phyloP scores from a whole-genome alignment of 64 coral and sea anemone species.

The Exaiptasia diaphana region DNA sequence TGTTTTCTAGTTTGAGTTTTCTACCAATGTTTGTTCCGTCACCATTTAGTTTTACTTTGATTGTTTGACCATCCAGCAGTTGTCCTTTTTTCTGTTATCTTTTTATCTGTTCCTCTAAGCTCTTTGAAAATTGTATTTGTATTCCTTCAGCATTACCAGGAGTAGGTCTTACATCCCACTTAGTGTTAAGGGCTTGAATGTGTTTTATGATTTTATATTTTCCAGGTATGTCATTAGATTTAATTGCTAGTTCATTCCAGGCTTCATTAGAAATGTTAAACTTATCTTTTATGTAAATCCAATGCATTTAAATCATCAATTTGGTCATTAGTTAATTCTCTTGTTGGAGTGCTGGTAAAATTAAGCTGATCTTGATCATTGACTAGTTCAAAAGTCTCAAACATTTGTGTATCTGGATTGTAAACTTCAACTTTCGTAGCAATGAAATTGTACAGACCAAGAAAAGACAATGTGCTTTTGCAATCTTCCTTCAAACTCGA shows the following conservation, averaged over 20 bases:
- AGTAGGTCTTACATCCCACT: slow-evolving; percentile 37
- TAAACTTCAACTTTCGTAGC: slow-evolving; percentile 40
- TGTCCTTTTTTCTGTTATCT: background rate
- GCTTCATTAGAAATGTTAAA: slow-evolving; percentile 57
- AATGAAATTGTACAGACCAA: slow-evolving; percentile 44
- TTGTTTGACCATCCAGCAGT: background rate
- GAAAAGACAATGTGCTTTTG: slow-evolving; percentile 19
- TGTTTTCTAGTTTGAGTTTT: slow-evolving; percentile 33
- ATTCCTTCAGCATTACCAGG: slow-evolving; percentile 54
- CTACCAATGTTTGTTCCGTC: slow-evolving; percentile 54
- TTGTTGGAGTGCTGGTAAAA: background rate
- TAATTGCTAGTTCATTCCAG: slow-evolving; percentile 55
- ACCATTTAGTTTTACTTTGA: slow-evolving; percentile 22
- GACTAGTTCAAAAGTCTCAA: slow-evolving; percentile 28
- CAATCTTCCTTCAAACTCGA: slow-evolving; percentile 24
- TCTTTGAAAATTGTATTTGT: slow-evolving; percentile 36
- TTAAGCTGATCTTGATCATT: slow-evolving; percentile 5
- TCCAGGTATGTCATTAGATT: slow-evolving; percentile 33
- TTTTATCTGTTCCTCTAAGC: slow-evolving; percentile 29
- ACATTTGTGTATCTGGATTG: slow-evolving; percentile 22
- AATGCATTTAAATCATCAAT: slow-evolving; percentile 37
- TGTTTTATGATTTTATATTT: slow-evolving; percentile 32
- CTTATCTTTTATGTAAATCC: slow-evolving; percentile 56
- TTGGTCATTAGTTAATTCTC: slow-evolving; percentile 45
- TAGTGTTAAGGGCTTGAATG: slow-evolving; percentile 35